Evolutionary conservation across 2,113 vertebrate species (phyloP).

Genomic region (Ursus arctos): DNA sequence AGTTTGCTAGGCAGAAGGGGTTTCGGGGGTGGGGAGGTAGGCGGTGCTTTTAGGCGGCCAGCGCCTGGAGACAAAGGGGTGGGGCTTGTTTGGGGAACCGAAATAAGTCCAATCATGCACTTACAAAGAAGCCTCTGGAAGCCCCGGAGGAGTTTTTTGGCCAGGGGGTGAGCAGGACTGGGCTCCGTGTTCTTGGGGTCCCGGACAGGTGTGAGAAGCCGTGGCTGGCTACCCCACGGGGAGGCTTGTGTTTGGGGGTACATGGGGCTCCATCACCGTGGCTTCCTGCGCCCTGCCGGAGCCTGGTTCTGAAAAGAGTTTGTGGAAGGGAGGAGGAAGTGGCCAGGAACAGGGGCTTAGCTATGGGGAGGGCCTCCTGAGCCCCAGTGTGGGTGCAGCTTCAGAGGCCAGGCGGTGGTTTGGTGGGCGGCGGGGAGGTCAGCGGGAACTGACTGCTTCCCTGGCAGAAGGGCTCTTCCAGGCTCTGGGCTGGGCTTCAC

Average conservation of each 20-base stretch:
- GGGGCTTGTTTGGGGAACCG: conserved; percentile 78
- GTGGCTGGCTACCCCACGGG: not conserved
- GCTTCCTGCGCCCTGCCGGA: not conserved
- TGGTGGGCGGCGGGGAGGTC: not conserved
- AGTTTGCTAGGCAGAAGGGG: not conserved
- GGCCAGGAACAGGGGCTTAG: not conserved
- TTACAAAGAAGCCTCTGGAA: not conserved
- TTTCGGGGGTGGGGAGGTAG: not conserved
- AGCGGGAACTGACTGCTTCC: conserved; percentile 15
- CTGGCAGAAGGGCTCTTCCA: conserved; percentile 31
- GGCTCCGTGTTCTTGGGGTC: not conserved
- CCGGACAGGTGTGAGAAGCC: not conserved
- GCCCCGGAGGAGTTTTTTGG: not conserved
- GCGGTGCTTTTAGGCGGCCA: not conserved
- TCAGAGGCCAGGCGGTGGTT: conserved; percentile 39
- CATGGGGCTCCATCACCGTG: accelerated
- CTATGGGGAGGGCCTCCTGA: not conserved
- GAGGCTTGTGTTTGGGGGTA: not conserved
- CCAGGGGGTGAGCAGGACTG: not conserved
- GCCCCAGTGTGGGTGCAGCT: not conserved
- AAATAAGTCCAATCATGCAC: conserved; percentile 43
- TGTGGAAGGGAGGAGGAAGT: not conserved
- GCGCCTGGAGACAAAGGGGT: conserved; percentile 32
- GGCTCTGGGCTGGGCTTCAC: not conserved
- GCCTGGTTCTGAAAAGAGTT: not conserved